These are phyloP conservation scores for Corythoichthys intestinalis DNA, from an alignment of 2,113 vertebrate species.

Conservation along the genomic window DNA sequence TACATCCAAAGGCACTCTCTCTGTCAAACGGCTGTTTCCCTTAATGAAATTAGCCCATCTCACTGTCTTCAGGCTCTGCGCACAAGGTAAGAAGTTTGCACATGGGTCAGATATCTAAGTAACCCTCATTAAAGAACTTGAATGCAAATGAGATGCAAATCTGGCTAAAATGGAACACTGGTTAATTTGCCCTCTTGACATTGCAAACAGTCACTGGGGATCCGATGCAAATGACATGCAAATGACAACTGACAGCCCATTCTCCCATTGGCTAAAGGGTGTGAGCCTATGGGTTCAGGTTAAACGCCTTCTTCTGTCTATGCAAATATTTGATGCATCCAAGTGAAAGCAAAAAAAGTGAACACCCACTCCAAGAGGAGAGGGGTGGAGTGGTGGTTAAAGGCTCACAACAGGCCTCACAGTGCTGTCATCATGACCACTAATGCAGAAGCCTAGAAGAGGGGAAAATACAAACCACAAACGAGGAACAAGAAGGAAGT, in stretches of 20 bases:
- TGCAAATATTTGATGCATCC: constrained; percentile 57
- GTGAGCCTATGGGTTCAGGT: constrained; percentile 34
- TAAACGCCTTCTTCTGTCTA: constrained; percentile 38
- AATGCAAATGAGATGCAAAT: constrained; percentile 79
- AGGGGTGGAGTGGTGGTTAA: constrained; percentile 10
- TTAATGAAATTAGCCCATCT: constrained; percentile 72
- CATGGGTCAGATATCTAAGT: constrained; percentile 68
- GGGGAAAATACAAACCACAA: constrained; percentile 52
- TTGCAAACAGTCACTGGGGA: constrained; percentile 69
- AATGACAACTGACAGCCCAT: constrained; percentile 61
- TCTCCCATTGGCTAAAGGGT: constrained; percentile 49
- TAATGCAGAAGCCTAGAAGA: constrained; percentile 16
- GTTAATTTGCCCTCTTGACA: constrained; percentile 80
- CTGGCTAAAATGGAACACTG: constrained; percentile 69
- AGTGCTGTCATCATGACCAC: constrained; percentile 42
- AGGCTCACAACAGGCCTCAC: constrained; percentile 47
- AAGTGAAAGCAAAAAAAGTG: constrained; percentile 48
- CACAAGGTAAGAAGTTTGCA: constrained; percentile 58
- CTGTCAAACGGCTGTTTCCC: constrained; percentile 61
- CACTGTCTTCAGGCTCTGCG: constrained; percentile 47
- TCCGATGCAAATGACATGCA: constrained; percentile 77
- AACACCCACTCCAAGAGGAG: constrained; percentile 30
- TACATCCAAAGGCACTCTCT: constrained; percentile 65
- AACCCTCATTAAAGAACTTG: constrained; percentile 68
- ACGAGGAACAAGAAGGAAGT: constrained; percentile 41